A percentile compares a stretch with the other conserved stretches of the same genome.
Conservation (phyloP, 1,140 invertebrate species). For the Scylla paramamosain region DNA sequence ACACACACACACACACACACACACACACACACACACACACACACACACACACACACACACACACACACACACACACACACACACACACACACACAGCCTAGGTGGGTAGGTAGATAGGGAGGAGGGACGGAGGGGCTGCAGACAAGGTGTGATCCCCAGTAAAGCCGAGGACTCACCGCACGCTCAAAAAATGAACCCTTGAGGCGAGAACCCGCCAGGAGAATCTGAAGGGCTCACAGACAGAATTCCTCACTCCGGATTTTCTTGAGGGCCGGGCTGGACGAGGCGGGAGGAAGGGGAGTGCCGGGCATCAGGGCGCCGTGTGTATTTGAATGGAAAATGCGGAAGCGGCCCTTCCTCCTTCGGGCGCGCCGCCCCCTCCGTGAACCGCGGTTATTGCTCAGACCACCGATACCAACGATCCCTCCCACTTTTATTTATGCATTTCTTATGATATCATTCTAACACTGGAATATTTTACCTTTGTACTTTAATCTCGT, state of each 20-base stretch:
- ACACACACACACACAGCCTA: not conserved
- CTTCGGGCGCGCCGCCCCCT: not conserved
- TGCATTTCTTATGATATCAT: not conserved
- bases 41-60: not conserved
- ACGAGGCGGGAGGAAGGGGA: not conserved
- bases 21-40: constrained; percentile 1
- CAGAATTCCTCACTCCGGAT: not conserved
- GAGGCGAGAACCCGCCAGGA: not conserved
- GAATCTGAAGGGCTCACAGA: not conserved
- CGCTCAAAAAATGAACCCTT: constrained; percentile 48
- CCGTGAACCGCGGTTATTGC: constrained; percentile 4
- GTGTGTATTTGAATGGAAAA: constrained; percentile 51
- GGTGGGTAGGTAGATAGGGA: not conserved
- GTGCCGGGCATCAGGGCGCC: not conserved
- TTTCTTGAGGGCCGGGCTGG: not conserved
- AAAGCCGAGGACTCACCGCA: constrained; percentile 45
- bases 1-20: constrained; percentile 9
- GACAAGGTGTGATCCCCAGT: constrained; percentile 47
- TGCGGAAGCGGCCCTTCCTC: not conserved
- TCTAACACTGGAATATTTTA: constrained; percentile 27
- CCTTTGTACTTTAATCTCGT: not conserved
- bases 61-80: not conserved
- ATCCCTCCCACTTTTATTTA: constrained; percentile 35
- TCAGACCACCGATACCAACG: constrained; percentile 13
- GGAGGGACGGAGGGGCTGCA: not conserved